phyloP scores from a whole-genome alignment of 2,113 vertebrate species.

The Oreochromis spilurus region DNA sequence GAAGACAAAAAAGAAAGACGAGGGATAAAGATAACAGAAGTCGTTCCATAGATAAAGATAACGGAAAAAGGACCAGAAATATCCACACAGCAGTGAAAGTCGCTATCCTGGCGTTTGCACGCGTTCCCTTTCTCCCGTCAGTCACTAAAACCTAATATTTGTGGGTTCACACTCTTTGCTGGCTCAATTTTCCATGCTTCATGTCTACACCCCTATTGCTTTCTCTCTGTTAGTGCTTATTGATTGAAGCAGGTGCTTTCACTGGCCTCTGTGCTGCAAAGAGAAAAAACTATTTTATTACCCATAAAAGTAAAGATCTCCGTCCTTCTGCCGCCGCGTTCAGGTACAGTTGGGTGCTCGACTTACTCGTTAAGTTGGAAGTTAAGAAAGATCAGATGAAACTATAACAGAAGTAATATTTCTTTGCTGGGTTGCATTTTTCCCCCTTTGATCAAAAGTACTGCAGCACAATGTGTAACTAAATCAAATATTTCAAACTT shows the following conservation, averaged over 20 bases:
- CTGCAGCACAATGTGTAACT: not conserved
- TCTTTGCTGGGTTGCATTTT: not conserved
- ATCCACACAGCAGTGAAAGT: not conserved
- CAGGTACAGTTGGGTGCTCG: not conserved
- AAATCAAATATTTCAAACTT: not conserved
- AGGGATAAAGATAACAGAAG: not conserved
- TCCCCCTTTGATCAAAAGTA: not conserved
- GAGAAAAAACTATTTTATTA: constrained; percentile 37
- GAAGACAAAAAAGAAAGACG: not conserved
- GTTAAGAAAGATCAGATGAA: not conserved
- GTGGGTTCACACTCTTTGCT: constrained; percentile 12
- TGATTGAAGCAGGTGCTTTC: constrained; percentile 28
- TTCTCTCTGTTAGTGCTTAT: not conserved
- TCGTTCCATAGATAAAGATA: not conserved
- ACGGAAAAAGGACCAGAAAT: not conserved
- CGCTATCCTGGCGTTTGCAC: not conserved
- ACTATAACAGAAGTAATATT: not conserved
- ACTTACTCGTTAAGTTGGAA: not conserved
- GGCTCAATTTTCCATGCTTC: not conserved
- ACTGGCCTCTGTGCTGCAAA: not conserved
- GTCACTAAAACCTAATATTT: constrained; percentile 34
- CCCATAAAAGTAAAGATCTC: constrained; percentile 18
- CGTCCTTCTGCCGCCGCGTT: not conserved
- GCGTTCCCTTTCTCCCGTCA: constrained; percentile 1
- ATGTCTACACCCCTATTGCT: not conserved